Evolutionary conservation across 2,113 vertebrate species (phyloP), one percentile per base, ranked within the genome.

Genomic region (Phalacrocorax carbo): DNA sequence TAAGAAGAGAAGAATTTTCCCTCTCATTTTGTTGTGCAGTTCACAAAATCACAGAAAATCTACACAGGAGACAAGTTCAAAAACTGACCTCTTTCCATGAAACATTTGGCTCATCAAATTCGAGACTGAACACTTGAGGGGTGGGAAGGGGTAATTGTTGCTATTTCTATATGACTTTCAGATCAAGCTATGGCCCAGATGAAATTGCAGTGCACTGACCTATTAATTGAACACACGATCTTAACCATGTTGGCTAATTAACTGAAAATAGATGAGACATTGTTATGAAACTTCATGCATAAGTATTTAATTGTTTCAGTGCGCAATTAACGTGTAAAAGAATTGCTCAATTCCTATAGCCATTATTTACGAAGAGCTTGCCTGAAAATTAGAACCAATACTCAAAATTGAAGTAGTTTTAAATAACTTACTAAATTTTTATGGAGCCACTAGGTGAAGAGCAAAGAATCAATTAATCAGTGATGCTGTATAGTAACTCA

Each of bases 331-430:
- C 5, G 5, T 77, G 61, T 48, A 86, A 97, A 46, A 92, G 42
- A n/a, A 82, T n/a, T 5, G 7, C 51, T 92, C 55, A 79, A 21
- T 78, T 94, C 64, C 87, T 79, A 51, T 4, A 76, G 77, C n/a
- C 77, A 79, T 91, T 91, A 94, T 15, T 89, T 78, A 85, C 93
- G 82, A 97, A 93, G 36, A 32, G n/a, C n/a, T 93, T 40, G 11
- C 61, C 75, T 96, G 71, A 92, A 95, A 82, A 91, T 66, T 76
- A 54, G 52, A 64, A 95, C 68, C 26, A 49, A 75, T 17, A 64
- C 7, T 9, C 9, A 20, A 76, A 91, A 34, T 19, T 69, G 4
- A 89, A 90, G 34, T 18, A 44, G n/a, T 49, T 93, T 77, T 54
- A 85, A 84, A 52, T 34, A 69, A 61, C 55, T 82, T 23, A 30